Evolutionary conservation across 2,113 vertebrate genomes (phyloP).

Genomic region (Trematomus loennbergii): DNA sequence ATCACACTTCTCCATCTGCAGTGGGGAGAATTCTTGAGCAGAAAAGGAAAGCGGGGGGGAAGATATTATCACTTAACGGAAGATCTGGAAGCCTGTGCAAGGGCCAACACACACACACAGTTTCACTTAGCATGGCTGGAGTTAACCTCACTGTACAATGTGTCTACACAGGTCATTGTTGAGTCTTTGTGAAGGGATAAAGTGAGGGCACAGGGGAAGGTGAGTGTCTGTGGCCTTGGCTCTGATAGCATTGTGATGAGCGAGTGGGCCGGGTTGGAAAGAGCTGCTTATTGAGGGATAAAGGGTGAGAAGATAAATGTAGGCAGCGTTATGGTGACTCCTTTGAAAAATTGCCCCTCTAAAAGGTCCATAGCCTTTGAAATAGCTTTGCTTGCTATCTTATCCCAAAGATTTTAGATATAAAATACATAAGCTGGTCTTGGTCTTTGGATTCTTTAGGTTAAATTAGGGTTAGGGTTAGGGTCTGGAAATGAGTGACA

Average conservation of each 20-base stretch:
- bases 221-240: slow-evolving; percentile 14
- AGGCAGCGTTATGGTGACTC: slow-evolving; percentile 14
- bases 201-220: slow-evolving; percentile 45
- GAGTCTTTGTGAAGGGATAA: slow-evolving; percentile 39
- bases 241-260: slow-evolving; percentile 55
- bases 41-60: slow-evolving; percentile 14
- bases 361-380: slow-evolving; percentile 26
- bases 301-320: slow-evolving; percentile 24
- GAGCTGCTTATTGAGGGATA: slow-evolving; percentile 28
- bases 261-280: slow-evolving; percentile 4
- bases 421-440: background rate
- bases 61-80: slow-evolving; percentile 40
- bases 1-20: slow-evolving; percentile 42
- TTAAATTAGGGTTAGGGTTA: too few species aligned
- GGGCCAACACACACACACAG: background rate
- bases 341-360: slow-evolving; percentile 15
- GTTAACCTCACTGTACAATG: slow-evolving; percentile 37
- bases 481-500: too few species aligned
- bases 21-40: slow-evolving; percentile 7
- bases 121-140: background rate
- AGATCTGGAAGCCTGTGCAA: slow-evolving; percentile 3
- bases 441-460: background rate
- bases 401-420: slow-evolving; percentile 3
- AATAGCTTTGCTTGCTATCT: slow-evolving; percentile 3
- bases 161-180: slow-evolving; percentile 45